These are phyloP conservation scores for Origma solitaria DNA, from an alignment of 2,113 vertebrate species.

Conservation along the genomic window DNA sequence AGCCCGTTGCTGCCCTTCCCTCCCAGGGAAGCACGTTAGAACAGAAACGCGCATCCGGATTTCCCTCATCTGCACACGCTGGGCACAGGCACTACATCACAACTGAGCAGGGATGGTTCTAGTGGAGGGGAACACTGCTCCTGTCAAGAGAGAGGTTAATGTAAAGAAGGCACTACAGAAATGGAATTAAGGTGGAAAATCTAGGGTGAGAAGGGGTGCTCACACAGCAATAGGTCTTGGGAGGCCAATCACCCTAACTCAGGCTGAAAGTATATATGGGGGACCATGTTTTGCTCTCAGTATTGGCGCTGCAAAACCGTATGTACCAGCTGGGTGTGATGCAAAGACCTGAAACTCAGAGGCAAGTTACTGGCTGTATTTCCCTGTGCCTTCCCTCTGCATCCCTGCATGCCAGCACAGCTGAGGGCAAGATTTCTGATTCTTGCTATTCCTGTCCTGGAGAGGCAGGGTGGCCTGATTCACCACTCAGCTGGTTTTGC, in stretches of 20 bases:
- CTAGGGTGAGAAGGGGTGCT: background rate
- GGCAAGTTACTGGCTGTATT: background rate
- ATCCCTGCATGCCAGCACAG: background rate
- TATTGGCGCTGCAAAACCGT: background rate
- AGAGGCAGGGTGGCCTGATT: conserved; percentile 9
- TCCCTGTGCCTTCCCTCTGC: background rate
- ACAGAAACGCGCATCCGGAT: background rate
- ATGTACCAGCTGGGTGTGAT: background rate
- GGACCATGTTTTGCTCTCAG: background rate
- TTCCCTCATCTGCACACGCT: background rate
- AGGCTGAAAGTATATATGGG: fast-evolving
- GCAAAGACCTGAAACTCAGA: background rate
- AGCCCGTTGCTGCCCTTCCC: background rate
- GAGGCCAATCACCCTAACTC: background rate
- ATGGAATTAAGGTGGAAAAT: background rate
- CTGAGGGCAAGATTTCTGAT: background rate
- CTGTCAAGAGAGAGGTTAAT: background rate
- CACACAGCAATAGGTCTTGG: background rate
- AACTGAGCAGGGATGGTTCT: background rate
- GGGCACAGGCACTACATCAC: background rate
- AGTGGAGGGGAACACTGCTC: background rate
- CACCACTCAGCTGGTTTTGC: background rate
- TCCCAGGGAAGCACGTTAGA: background rate
- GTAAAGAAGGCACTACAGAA: background rate
- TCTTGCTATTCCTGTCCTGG: background rate